Conservation (phyloP, 2,888 invertebrate genomes). For the Drosophila niveifrons region DNA sequence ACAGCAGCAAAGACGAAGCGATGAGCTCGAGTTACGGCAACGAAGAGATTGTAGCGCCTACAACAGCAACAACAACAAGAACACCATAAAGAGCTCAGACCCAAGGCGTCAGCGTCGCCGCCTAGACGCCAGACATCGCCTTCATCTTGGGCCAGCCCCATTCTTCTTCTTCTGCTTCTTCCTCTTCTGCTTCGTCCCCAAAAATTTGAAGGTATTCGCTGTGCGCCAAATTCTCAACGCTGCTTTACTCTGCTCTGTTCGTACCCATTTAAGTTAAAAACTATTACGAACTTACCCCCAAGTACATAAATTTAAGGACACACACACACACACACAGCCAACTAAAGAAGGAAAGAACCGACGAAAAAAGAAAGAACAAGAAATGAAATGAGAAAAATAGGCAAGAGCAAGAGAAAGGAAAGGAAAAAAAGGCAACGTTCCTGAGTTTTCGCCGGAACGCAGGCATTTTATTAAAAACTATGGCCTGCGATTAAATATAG, state of each 20-base stretch:
- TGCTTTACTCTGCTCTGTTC: not conserved
- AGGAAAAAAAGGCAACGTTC: constrained; percentile 16
- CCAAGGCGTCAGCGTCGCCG: constrained; percentile 56
- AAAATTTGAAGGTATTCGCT: constrained; percentile 44
- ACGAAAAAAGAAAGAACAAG: not conserved
- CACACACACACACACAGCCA: not conserved
- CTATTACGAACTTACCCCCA: constrained; percentile 74
- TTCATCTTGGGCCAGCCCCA: not conserved
- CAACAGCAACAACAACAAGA: constrained; percentile 48
- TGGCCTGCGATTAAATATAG: constrained; percentile 75
- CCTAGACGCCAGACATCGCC: constrained; percentile 68
- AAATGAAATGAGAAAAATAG: constrained; percentile 3
- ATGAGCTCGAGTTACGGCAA: constrained; percentile 47
- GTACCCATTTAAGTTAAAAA: constrained; percentile 75
- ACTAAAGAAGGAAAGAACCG: constrained; percentile 10
- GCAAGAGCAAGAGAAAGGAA: not conserved
- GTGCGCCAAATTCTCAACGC: constrained; percentile 26
- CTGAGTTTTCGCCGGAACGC: constrained; percentile 29
- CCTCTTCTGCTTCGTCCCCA: not conserved
- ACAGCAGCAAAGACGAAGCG: constrained; percentile 7
- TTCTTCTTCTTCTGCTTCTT: not conserved
- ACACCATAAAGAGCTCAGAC: constrained; percentile 8
- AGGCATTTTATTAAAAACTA: constrained; percentile 81
- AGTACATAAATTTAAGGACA: constrained; percentile 75
- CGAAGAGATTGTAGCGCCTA: constrained; percentile 51